Base-by-base conservation (phyloP, 1,140 invertebrate genomes). In the Halyomorpha halys region DNA sequence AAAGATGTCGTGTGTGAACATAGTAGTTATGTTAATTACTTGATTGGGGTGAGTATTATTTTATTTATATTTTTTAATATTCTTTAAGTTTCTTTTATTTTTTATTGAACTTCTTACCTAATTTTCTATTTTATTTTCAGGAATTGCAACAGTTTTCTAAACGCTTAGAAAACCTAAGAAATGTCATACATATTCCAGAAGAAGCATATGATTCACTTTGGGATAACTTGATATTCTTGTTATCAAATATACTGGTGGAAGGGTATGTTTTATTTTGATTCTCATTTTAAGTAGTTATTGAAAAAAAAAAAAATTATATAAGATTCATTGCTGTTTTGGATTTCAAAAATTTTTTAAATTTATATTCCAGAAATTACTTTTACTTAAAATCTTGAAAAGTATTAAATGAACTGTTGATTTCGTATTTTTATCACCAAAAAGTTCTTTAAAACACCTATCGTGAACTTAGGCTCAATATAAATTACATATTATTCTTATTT, bases 1-100 rank as follows among this genome's bases (percentile, higher is more conserved):
- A 87, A 85, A 73, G 92, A 96, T 72, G 91, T 99, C 0, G 94
- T 92, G 78, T 94, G 91, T 23, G 90, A 97, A 70, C 96, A 99
- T 73, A 97, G 90, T 72, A 75, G 78, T 14, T 99, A 99, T 75
- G 85, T 90, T 19, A 87, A 91, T 71, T 78, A 83, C 68, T 76
- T 90, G 65, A 74, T 85, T 65, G 72, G 81, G 69, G 83, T 84
- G 75, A 73, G 76, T 71, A 44, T 44, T n/a, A 6, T 19, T 15
- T 51, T 47, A 21, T 47, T 62, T 47, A 44, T 62, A 30, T 51
- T 16, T n/a, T 4, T 61, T 23, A 44, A 13, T 1, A 16, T 30
- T 30, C 3, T 30, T 30, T 30, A 30, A 30, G 9, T 59, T 27
- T 25, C 19, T 59, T 45, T 45, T 16, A 60, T 54, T 25, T 49